Evolutionary conservation across 2,797 vertebrate genomes (phyloP), one percentile per base, ranked within the genome.

Genomic region (Bucorvus abyssinicus): DNA sequence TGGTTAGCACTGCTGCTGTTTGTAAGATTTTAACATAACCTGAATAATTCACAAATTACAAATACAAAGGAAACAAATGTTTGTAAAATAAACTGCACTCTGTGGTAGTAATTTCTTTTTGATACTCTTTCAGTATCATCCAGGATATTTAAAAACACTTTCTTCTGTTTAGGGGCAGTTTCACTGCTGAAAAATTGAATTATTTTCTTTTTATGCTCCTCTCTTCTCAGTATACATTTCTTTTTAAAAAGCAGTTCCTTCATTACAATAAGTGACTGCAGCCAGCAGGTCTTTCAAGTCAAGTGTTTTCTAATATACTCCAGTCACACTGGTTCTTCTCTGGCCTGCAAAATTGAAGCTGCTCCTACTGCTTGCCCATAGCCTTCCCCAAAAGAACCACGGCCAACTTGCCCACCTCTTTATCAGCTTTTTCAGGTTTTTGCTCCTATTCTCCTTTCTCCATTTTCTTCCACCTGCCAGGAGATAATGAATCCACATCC

Each of bases 81-180:
- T 91, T 71, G 56, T 55, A 89, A 95, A 92, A 92, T 53, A 84
- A 94, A 67, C 47, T 64, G 26, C 14, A 56, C 38, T 89, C 57
- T 82, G 24, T 56, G 86, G 64, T 45, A 95, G 65, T 44, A 34
- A 90, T 52, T 15, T 52, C 9, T 32, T 93, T 84, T 89, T 9
- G 9, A 80, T 80, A 82, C 8, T 77, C 40, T 63, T 84, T 79
- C 52, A 53, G 36, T 50, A 74, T 30, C 27, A 69, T 89, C 9
- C 19, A 56, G 21, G 40, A 76, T 89, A 79, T 76, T 87, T 79
- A 79, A 56, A 92, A 52, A 53, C 32, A 67, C 40, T 70, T 80
- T 63, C n/a, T 65, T 74, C 60, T 20, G 3, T n/a, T 83, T 61
- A 55, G 14, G 8, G 45, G n/a, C 32, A 70, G 29, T 59, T 94